Conservation (phyloP, 1,140 invertebrate species). For the Cydia amplana region DNA sequence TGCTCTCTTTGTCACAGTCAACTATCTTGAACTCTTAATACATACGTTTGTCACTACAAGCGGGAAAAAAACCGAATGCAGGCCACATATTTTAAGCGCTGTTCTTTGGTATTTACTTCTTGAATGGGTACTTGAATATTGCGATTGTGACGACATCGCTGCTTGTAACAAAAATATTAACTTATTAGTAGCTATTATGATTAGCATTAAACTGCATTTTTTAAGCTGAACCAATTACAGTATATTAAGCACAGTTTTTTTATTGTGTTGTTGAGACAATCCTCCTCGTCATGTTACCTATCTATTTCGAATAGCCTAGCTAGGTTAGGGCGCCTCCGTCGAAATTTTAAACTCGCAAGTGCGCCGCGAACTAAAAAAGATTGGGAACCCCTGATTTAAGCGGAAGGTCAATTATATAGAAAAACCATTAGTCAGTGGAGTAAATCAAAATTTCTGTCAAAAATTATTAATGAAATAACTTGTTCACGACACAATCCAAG, state of each 20-base stretch:
- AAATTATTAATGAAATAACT: no score
- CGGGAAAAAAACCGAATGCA: constrained; percentile 40
- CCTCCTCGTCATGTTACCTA: no score
- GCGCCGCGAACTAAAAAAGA: no score
- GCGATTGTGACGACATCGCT: background rate
- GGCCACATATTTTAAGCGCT: constrained; percentile 38
- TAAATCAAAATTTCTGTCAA: no score
- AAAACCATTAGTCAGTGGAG: no score
- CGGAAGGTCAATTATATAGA: no score
- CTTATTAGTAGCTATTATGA: background rate
- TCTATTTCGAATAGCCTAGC: no score
- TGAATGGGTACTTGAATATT: background rate
- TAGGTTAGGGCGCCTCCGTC: no score
- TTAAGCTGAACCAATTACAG: background rate
- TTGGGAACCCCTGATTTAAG: no score
- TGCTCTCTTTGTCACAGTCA: constrained; percentile 60
- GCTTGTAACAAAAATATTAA: background rate
- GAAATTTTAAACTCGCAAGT: no score
- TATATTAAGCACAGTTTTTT: background rate
- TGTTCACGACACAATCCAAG: no score
- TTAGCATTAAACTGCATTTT: constrained; percentile 17
- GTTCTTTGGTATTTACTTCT: background rate
- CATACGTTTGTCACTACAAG: constrained; percentile 39
- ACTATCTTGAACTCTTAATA: constrained; percentile 60
- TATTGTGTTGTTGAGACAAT: no score